A percentile compares a stretch with the other conserved stretches of the same genome.
Evolutionary conservation across 35 echinoderm and acorn worm genomes (phyloP).

Genomic region (Amphiura filiformis): DNA sequence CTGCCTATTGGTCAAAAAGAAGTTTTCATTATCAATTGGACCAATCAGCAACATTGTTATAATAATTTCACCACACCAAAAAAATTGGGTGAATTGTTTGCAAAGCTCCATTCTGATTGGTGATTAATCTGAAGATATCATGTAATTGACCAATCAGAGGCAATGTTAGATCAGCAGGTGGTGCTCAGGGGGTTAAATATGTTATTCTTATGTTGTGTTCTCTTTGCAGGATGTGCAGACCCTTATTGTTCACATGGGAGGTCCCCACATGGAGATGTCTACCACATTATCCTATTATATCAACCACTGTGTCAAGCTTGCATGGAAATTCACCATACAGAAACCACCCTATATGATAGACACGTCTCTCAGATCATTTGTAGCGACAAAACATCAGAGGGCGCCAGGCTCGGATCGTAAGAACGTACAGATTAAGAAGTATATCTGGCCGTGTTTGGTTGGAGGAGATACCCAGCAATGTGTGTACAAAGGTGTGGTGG

Average conservation of each 20-base stretch:
- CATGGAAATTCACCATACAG: conserved; percentile 63
- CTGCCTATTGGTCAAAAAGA: no score
- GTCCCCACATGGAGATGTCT: conserved; percentile 32
- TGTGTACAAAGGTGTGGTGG: conserved; percentile 74
- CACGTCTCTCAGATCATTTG: conserved; percentile 38
- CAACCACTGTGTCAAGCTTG: conserved; percentile 41
- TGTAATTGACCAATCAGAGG: no score
- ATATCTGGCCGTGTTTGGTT: conserved; percentile 61
- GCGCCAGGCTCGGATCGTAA: conserved; percentile 36
- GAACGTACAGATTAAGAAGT: conserved; percentile 26
- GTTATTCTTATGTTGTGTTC: background rate
- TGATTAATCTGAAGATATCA: no score
- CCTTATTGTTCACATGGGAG: background rate
- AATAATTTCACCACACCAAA: no score
- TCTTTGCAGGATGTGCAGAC: conserved; percentile 33
- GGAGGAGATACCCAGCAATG: conserved; percentile 32
- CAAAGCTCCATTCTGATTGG: no score
- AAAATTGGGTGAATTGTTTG: no score
- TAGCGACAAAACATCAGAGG: conserved; percentile 39
- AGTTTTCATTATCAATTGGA: no score
- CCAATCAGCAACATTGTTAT: no score
- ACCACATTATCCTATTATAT: conserved; percentile 31
- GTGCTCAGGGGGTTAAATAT: no score
- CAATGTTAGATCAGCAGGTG: no score
- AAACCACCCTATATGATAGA: conserved; percentile 51